A percentile compares a stretch with the other conserved stretches of the same genome.
Conservation (phyloP, 92 coral and sea anemone species). For the Porites evermanni region DNA sequence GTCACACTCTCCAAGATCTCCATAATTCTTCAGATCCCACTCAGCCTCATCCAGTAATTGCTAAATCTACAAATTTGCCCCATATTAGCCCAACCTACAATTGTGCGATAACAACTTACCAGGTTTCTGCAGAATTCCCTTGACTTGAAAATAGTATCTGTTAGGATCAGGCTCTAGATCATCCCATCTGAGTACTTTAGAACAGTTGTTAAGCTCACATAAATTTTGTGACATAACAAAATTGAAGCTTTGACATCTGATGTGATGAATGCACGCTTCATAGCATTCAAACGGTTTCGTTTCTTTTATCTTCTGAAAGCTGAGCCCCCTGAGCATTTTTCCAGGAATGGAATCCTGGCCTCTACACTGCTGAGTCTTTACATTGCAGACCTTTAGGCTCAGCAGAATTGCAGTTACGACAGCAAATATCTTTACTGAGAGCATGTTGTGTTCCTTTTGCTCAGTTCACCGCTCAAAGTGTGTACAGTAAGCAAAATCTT, state of each 20-base stretch:
- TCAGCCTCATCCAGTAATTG: no score
- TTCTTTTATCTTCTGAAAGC: neutral
- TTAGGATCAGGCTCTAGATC: neutral
- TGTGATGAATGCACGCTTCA: neutral
- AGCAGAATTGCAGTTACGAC: neutral
- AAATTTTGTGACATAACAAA: neutral
- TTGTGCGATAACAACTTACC: neutral
- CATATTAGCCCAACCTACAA: no score
- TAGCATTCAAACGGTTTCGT: neutral
- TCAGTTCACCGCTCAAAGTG: no score
- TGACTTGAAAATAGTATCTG: slow-evolving; percentile 9
- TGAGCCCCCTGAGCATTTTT: neutral
- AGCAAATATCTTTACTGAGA: neutral
- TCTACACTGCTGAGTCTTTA: neutral
- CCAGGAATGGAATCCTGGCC: neutral
- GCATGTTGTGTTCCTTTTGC: neutral
- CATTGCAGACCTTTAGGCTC: neutral
- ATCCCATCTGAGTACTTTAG: neutral
- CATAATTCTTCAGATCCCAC: no score
- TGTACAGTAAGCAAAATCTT: no score
- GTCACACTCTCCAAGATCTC: no score
- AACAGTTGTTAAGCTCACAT: neutral
- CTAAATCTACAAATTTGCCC: no score
- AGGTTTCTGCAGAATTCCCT: neutral
- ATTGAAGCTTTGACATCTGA: slow-evolving; percentile 1